Evolutionary conservation across 2,888 invertebrate genomes (phyloP).

Genomic region (Tanytarsus gracilentus): DNA sequence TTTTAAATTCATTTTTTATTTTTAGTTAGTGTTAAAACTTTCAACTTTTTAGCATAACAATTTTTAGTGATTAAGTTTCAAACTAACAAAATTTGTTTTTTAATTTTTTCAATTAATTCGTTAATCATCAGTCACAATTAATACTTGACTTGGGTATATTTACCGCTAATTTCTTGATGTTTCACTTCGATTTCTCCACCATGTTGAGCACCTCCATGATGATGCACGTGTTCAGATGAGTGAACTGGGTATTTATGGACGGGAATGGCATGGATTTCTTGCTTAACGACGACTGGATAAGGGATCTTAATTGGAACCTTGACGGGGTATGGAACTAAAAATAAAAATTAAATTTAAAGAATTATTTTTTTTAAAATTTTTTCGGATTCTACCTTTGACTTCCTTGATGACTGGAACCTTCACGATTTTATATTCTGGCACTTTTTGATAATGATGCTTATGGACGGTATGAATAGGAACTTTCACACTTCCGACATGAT

Average conservation of each 20-base stretch:
- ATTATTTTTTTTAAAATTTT: no score
- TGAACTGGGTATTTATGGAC: constrained; percentile 23
- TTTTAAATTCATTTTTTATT: no score
- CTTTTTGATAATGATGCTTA: constrained; percentile 15
- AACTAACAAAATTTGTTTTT: no score
- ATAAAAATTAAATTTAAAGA: no score
- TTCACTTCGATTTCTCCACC: not conserved
- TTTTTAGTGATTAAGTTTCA: no score
- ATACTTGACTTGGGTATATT: not conserved
- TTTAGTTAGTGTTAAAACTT: no score
- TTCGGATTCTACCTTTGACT: no score
- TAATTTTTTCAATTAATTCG: no score
- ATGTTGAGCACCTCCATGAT: not conserved
- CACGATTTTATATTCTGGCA: constrained; percentile 9
- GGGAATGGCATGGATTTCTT: constrained; percentile 12
- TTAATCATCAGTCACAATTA: no score
- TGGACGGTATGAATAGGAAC: constrained; percentile 16
- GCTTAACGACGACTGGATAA: constrained; percentile 12
- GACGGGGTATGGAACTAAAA: constrained; percentile 13
- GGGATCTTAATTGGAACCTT: constrained; percentile 15
- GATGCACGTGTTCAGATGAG: constrained; percentile 17
- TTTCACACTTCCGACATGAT: constrained; percentile 8
- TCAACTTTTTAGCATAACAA: no score
- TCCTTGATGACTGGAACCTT: constrained; percentile 12
- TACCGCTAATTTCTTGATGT: not conserved